Base-by-base conservation (phyloP, 2,888 invertebrate species). In the Meloe dianella region DNA sequence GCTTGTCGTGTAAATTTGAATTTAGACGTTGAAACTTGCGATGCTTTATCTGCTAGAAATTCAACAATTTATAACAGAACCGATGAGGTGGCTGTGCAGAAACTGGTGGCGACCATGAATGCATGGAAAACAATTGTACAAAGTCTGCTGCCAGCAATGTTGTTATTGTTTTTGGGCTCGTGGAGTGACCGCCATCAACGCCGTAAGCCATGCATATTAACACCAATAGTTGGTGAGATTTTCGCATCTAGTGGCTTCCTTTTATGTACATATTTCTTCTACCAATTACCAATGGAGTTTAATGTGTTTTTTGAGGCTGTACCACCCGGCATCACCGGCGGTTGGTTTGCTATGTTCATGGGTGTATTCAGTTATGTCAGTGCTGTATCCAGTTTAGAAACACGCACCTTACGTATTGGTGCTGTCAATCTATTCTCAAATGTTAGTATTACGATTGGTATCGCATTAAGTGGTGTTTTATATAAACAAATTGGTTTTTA, bases 1-100 rank as follows among this genome's bases (percentile, higher is more conserved):
- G 93, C 93, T 0, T 94, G 94, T 79, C 85, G 93, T 69, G 93
- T 93, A 1, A 94, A 94, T 81, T 85, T 93, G 74, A 85, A 84
- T 10, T 91, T 90, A 74, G 86, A 89, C 0, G 87, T 89, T 66
- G 87, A 88, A 66, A 86, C 92, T 5, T 94, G 94, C 80, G 89
- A 90, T 75, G 92, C 93, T 0, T 81, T 94, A 38, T 88, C 91
- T 0, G 85, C 86, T 57, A 86, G 92, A 76, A 89, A 93, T 74
- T 91, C 91, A 30, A 87, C 88, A 3, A 85, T 85, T 66, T 89
- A 88, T 75, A 86, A 90, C 78, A 89, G 89, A 75, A 79, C 85
- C 0, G 85, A 85, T 6, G 87, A 90, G 65, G 68, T 73, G 24
- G 57, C 56, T 17, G 78, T 79, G 1, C 80, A 80, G 66, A 76